Conservation (phyloP, 92 coral and sea anemone species). For the Pocillopora meandrina region DNA sequence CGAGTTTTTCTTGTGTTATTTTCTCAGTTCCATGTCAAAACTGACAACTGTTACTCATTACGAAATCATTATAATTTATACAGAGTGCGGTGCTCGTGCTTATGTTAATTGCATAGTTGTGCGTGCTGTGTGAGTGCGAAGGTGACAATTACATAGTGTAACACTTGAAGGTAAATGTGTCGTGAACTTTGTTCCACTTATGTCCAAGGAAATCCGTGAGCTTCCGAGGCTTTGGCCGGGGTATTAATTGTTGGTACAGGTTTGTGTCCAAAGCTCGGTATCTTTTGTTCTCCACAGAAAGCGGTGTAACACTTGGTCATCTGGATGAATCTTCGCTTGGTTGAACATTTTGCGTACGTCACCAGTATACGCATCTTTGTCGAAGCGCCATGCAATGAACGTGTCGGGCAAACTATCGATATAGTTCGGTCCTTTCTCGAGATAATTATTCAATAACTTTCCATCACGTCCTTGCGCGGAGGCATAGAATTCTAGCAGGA, state of each 20-base stretch:
- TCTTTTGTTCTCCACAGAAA: constrained; percentile 62
- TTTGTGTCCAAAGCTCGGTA: constrained; percentile 45
- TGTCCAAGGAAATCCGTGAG: constrained; percentile 46
- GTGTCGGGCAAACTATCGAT: constrained; percentile 42
- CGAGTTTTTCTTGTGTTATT: too few species aligned
- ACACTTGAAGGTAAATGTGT: constrained; percentile 42
- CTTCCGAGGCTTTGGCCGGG: constrained; percentile 46
- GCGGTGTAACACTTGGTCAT: constrained; percentile 71
- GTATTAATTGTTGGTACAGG: constrained; percentile 62
- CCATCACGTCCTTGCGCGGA: constrained; percentile 53
- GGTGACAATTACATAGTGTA: too few species aligned
- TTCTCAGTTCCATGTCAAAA: too few species aligned
- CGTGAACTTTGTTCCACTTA: constrained; percentile 35
- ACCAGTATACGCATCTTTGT: constrained; percentile 43
- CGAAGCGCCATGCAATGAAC: constrained; percentile 53
- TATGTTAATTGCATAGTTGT: too few species aligned
- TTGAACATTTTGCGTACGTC: constrained; percentile 68
- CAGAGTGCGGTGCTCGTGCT: too few species aligned
- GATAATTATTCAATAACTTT: constrained; percentile 52
- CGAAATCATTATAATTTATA: too few species aligned
- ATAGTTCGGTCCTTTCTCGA: constrained; percentile 67
- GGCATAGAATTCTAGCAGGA: constrained; percentile 51
- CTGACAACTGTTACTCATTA: too few species aligned
- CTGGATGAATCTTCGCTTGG: constrained; percentile 61
- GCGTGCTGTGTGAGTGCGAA: too few species aligned